These are phyloP conservation scores for Pseudotriccus pelzelni DNA, from an alignment of 2,797 vertebrate species.

Conservation along the genomic window DNA sequence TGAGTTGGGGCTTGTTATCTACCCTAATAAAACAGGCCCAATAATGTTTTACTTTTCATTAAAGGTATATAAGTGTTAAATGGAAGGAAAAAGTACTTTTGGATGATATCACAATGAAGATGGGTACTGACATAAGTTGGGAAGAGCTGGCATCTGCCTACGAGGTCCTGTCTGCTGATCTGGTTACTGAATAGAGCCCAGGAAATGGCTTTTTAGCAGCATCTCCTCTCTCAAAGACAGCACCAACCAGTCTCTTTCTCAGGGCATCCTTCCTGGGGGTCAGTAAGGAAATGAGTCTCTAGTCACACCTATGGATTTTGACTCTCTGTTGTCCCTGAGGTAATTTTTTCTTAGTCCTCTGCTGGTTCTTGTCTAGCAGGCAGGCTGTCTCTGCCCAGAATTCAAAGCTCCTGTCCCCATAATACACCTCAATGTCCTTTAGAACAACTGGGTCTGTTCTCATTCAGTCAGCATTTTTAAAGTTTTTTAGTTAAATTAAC, in stretches of 20 bases:
- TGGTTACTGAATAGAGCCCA: not conserved
- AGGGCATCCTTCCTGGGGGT: not conserved
- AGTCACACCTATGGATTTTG: not conserved
- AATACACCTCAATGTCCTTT: not conserved
- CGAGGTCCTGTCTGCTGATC: not conserved
- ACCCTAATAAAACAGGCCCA: not conserved
- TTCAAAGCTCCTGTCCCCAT: not conserved
- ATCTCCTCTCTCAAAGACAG: not conserved
- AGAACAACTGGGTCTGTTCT: not conserved
- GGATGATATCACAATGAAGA: not conserved
- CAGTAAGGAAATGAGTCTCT: not conserved
- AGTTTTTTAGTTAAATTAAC: not conserved
- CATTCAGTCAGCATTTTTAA: not conserved
- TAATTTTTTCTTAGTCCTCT: not conserved
- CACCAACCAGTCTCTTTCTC: not conserved
- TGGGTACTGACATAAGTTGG: fast-evolving
- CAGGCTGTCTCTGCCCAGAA: not conserved
- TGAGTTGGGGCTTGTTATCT: not conserved
- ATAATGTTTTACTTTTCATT: not conserved
- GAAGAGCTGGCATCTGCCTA: not conserved
- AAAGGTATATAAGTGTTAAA: not conserved
- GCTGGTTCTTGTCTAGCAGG: not conserved
- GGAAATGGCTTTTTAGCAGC: not conserved
- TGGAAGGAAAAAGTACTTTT: not conserved
- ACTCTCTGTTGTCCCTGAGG: not conserved